Conservation (phyloP, 2,888 invertebrate genomes). For the Bimastos eiseni region DNA sequence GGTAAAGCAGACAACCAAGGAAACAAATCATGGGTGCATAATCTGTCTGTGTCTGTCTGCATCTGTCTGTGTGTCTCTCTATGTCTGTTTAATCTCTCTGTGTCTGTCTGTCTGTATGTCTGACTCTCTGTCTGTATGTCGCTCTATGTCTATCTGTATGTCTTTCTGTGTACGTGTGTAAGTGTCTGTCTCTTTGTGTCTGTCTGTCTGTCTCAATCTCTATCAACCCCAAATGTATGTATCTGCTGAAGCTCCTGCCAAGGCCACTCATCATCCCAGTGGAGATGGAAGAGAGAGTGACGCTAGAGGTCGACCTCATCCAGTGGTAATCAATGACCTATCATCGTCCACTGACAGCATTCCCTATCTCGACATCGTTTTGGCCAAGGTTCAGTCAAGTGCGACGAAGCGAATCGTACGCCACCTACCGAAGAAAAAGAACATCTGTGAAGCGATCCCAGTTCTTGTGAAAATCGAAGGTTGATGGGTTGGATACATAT, state of each 20-base stretch:
- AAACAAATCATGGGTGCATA: not conserved
- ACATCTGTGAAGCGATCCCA: not conserved
- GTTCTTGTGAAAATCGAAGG: not conserved
- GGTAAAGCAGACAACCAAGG: not conserved
- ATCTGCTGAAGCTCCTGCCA: not conserved
- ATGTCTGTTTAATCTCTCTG: not conserved
- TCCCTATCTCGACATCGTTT: not conserved
- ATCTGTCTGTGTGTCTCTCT: not conserved
- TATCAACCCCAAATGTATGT: not conserved
- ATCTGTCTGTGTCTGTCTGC: not conserved
- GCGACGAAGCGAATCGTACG: constrained; percentile 13
- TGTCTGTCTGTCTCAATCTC: not conserved
- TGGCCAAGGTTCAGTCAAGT: not conserved
- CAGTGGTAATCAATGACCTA: not conserved
- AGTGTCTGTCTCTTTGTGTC: not conserved
- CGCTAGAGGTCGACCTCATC: not conserved
- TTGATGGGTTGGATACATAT: not conserved
- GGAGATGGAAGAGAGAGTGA: not conserved
- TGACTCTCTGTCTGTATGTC: not conserved
- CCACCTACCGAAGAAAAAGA: not conserved
- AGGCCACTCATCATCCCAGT: not conserved
- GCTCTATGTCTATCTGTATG: not conserved
- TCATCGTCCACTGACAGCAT: not conserved
- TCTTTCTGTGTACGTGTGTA: no score
- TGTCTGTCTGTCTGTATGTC: not conserved